Conservation (phyloP, 1,140 invertebrate species). For the Ceratina australensis region DNA sequence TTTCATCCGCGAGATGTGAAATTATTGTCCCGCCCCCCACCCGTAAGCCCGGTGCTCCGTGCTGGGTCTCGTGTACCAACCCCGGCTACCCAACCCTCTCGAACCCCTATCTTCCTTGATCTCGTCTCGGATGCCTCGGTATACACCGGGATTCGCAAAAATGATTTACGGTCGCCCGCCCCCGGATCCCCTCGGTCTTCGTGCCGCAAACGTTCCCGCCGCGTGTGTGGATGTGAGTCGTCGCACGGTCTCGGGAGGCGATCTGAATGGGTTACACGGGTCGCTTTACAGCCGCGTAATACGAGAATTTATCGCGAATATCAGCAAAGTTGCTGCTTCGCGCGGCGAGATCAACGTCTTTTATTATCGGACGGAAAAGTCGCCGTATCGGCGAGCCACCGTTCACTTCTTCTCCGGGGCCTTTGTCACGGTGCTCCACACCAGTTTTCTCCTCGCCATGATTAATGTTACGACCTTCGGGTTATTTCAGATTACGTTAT, state of each 20-base stretch:
- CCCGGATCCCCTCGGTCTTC: constrained; percentile 14
- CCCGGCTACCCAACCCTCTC: neutral
- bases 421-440: constrained; percentile 25
- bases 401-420: neutral
- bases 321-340: neutral
- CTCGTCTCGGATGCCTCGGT: constrained; percentile 31
- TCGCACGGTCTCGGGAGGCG: constrained; percentile 30
- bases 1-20: constrained; percentile 64
- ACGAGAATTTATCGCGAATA: constrained; percentile 56
- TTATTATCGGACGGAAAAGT: constrained; percentile 25
- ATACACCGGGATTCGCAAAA: constrained; percentile 55
- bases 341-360: constrained; percentile 10
- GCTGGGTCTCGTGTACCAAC: neutral
- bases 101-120: constrained; percentile 32
- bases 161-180: constrained; percentile 63
- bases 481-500: constrained; percentile 7
- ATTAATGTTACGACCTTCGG: constrained; percentile 25
- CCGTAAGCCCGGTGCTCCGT: neutral
- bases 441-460: constrained; percentile 10
- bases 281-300: constrained; percentile 51
- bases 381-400: constrained; percentile 19
- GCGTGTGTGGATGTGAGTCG: neutral
- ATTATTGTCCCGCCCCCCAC: constrained; percentile 53
- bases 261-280: constrained; percentile 54
- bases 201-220: neutral